Evolutionary conservation across 2,113 vertebrate species (phyloP).

Genomic region (Ageneiosus marmoratus): DNA sequence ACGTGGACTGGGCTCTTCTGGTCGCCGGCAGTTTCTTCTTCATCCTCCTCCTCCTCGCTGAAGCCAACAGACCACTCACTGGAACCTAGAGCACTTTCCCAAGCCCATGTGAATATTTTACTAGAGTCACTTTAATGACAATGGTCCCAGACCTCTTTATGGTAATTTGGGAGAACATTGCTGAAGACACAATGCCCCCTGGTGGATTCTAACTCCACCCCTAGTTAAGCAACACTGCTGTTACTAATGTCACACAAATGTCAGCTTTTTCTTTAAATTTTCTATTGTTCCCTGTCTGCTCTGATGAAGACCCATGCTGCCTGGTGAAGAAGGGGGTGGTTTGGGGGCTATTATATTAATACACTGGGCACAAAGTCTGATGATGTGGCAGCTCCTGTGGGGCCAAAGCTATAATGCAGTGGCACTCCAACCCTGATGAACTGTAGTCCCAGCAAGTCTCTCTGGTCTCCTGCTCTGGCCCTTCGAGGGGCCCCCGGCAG

Average conservation of each 20-base stretch:
- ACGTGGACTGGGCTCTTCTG: slow-evolving; percentile 80
- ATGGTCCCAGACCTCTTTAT: slow-evolving; percentile 66
- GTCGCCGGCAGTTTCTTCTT: slow-evolving; percentile 74
- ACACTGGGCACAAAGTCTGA: slow-evolving; percentile 42
- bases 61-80: slow-evolving; percentile 76
- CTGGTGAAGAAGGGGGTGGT: slow-evolving; percentile 1
- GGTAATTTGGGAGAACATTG: slow-evolving; percentile 71
- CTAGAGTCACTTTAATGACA: slow-evolving; percentile 72
- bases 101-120: slow-evolving; percentile 74
- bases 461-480: slow-evolving; percentile 58
- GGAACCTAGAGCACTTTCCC: slow-evolving; percentile 74
- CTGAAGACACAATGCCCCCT: slow-evolving; percentile 82
- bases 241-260: slow-evolving; percentile 39
- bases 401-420: slow-evolving; percentile 63
- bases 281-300: slow-evolving; percentile 45
- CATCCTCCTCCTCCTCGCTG: slow-evolving; percentile 70
- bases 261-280: slow-evolving; percentile 43
- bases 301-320: slow-evolving; percentile 40
- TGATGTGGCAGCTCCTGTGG: slow-evolving; percentile 60
- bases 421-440: slow-evolving; percentile 67
- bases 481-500: slow-evolving; percentile 66
- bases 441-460: slow-evolving; percentile 67
- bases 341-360: slow-evolving; percentile 48
- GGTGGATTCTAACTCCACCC: slow-evolving; percentile 68
- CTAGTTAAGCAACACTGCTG: slow-evolving; percentile 40